A percentile compares a stretch with the other conserved stretches of the same genome.
Evolutionary conservation across 30 jellyfish, hydroid and myxozoan genomes (phyloP).

Genomic region (Catostylus mosaicus): DNA sequence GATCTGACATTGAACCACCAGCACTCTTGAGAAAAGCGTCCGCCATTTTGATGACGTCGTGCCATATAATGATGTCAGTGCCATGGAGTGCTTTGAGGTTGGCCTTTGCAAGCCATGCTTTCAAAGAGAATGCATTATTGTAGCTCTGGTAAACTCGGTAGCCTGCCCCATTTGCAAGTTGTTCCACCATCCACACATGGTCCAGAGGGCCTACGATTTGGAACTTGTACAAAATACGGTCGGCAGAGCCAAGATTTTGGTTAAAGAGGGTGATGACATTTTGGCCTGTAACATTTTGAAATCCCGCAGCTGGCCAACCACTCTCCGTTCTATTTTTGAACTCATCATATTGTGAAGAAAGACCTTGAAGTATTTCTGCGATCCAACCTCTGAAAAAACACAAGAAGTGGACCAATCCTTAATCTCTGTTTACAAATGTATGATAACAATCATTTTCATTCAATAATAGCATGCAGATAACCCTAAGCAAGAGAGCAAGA

Average conservation of each 20-base stretch:
- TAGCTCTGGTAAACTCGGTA: constrained; percentile 70
- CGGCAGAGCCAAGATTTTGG: constrained; percentile 1
- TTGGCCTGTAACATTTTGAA: not conserved
- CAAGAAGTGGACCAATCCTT: too few relatives aligned
- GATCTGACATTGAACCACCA: constrained; percentile 41
- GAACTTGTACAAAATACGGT: constrained; percentile 32
- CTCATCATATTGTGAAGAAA: constrained; percentile 25
- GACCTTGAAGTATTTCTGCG: constrained; percentile 43
- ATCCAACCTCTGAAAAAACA: constrained; percentile 18
- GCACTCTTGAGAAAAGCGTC: constrained; percentile 17
- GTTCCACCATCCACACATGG: constrained; percentile 58
- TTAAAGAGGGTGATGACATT: not conserved
- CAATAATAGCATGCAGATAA: not conserved
- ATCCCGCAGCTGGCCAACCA: constrained; percentile 21
- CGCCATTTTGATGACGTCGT: constrained; percentile 40
- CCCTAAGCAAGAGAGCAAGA: not conserved
- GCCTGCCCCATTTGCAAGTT: constrained; percentile 43
- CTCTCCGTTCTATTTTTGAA: not conserved
- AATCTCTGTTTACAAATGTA: not conserved
- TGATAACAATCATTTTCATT: not conserved
- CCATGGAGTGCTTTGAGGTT: constrained; percentile 25
- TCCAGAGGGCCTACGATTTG: constrained; percentile 58
- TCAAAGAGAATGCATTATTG: constrained; percentile 58
- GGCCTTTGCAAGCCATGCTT: constrained; percentile 66
- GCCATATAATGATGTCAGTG: constrained; percentile 61